These are phyloP conservation scores for Pseudoatta argentina DNA, from an alignment of 1,140 invertebrate genomes.

Conservation along the genomic window DNA sequence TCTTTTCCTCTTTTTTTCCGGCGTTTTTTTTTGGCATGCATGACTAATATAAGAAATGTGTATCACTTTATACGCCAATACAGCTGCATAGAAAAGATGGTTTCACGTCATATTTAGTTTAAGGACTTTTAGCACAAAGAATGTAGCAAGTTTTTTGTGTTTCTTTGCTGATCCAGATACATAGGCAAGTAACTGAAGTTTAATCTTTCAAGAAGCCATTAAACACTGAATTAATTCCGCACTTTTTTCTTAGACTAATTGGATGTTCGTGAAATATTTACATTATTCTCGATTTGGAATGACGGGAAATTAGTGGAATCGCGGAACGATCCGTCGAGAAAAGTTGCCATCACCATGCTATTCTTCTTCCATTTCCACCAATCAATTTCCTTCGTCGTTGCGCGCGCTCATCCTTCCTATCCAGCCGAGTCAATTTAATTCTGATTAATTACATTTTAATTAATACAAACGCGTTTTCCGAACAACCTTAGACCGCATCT, in stretches of 20 bases:
- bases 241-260: constrained; percentile 37
- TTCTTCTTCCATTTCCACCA: constrained; percentile 22
- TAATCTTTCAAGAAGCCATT: background rate
- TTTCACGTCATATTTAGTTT: background rate
- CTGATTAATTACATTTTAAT: constrained; percentile 78
- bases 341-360: constrained; percentile 56
- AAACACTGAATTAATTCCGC: constrained; percentile 11
- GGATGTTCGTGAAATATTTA: constrained; percentile 77
- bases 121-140: background rate
- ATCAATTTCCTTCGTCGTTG: constrained; percentile 29
- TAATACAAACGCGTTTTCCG: constrained; percentile 75
- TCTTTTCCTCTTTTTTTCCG: background rate
- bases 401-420: background rate
- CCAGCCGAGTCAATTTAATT: constrained; percentile 74
- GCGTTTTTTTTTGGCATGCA: background rate
- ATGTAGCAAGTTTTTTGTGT: background rate
- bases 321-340: constrained; percentile 65
- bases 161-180: background rate
- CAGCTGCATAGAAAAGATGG: background rate
- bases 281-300: constrained; percentile 66
- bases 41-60: background rate
- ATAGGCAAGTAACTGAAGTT: background rate
- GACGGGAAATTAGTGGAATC: constrained; percentile 37
- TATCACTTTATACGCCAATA: background rate
- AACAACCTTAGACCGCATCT: constrained; percentile 45